These are phyloP conservation scores for Zoanthus sociatus DNA, from an alignment of 92 coral and sea anemone genomes.

Conservation along the genomic window DNA sequence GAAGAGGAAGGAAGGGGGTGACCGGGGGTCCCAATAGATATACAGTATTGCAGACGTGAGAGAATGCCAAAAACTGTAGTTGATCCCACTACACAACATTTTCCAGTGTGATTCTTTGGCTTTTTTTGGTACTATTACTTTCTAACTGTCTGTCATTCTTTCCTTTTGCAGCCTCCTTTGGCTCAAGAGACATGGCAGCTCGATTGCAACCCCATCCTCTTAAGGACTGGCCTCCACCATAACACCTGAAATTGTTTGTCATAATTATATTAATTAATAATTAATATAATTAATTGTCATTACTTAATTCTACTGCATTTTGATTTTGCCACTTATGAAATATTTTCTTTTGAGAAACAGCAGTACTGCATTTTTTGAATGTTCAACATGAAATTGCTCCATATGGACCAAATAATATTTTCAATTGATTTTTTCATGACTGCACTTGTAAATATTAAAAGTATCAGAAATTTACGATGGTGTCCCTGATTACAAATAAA, in stretches of 20 bases:
- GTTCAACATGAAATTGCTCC: constrained; percentile 9
- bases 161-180: constrained; percentile 21
- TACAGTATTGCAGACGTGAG: constrained; percentile 4
- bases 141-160: constrained; percentile 39
- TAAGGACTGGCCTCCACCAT: constrained; percentile 33
- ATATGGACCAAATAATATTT: not conserved
- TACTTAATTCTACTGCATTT: not conserved
- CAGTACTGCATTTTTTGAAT: constrained; percentile 2
- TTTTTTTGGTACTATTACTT: not conserved
- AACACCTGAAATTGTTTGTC: constrained; percentile 6
- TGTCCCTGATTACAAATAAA: constrained; percentile 14
- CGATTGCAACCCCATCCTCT: constrained; percentile 44
- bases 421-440: not conserved
- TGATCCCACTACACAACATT: not conserved
- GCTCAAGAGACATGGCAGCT: constrained; percentile 28
- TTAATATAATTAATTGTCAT: too few species aligned
- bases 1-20: not conserved
- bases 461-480: constrained; percentile 20
- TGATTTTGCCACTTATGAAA: constrained; percentile 10
- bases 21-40: not conserved
- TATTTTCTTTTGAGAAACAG: constrained; percentile 4
- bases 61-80: not conserved
- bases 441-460: constrained; percentile 1
- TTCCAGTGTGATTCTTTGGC: too few species aligned
- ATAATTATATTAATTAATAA: not conserved